A percentile compares a stretch with the other conserved stretches of the same genome.
These are phyloP conservation scores for Taphrorychus bicolor DNA, from an alignment of 2,888 invertebrate species.

Conservation along the genomic window DNA sequence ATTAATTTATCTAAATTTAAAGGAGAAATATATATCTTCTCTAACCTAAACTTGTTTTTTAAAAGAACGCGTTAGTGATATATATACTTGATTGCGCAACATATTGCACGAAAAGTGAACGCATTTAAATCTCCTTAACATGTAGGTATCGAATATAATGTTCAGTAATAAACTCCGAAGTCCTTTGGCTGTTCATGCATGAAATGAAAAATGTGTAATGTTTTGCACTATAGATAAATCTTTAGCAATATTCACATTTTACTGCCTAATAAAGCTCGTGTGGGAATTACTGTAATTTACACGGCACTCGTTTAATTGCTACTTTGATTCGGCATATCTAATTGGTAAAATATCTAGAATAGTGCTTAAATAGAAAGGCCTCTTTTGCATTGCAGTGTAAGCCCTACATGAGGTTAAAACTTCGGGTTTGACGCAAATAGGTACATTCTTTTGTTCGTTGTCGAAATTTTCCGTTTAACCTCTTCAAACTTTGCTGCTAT, in stretches of 20 bases:
- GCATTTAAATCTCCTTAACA: neutral
- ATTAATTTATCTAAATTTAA: neutral
- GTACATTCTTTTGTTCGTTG: no score
- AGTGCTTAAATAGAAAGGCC: no score
- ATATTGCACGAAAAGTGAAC: neutral
- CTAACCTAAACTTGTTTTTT: neutral
- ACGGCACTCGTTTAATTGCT: neutral
- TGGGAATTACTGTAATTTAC: neutral
- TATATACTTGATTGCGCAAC: neutral
- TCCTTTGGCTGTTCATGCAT: slow-evolving; percentile 1
- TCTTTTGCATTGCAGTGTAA: no score
- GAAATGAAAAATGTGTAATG: neutral
- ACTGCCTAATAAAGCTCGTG: neutral
- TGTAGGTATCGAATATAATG: neutral
- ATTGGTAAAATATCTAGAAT: neutral
- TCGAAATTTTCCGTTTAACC: no score
- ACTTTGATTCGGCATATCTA: neutral
- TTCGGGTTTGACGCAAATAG: no score
- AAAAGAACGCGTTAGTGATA: neutral
- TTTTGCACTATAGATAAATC: neutral
- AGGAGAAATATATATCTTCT: neutral
- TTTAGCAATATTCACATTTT: neutral
- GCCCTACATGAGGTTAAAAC: no score
- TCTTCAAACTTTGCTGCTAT: no score
- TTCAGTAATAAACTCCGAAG: neutral